A percentile compares a stretch with the other conserved stretches of the same genome.
These are phyloP conservation scores for Lamproptera curius DNA, from an alignment of 2,888 invertebrate species.

Conservation along the genomic window DNA sequence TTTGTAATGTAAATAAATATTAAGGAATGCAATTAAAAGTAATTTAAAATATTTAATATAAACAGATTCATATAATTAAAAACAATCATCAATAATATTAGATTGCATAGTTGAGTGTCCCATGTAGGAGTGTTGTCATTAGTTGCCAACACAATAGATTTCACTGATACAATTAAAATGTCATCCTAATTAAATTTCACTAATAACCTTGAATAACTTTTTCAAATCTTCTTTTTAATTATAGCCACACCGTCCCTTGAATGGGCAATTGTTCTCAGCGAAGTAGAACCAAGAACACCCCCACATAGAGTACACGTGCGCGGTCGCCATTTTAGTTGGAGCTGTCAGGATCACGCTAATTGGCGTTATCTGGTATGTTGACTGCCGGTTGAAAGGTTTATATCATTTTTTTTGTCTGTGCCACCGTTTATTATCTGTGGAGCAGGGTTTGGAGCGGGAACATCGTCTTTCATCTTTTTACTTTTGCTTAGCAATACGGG, in stretches of 20 bases:
- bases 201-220: background rate
- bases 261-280: slow-evolving; percentile 7
- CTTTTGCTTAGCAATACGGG: too few species aligned
- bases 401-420: slow-evolving; percentile 20
- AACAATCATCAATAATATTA: too few species aligned
- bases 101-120: too few species aligned
- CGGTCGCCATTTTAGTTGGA: slow-evolving; percentile 24
- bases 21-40: too few species aligned
- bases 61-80: too few species aligned
- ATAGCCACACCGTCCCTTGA: slow-evolving; percentile 9
- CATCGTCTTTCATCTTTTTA: too few species aligned
- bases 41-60: too few species aligned
- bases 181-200: background rate
- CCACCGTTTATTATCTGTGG: slow-evolving; percentile 19
- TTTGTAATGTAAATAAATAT: too few species aligned
- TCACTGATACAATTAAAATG: too few species aligned
- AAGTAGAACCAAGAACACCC: slow-evolving; percentile 17
- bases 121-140: too few species aligned
- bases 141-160: too few species aligned
- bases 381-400: slow-evolving; percentile 25
- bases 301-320: slow-evolving; percentile 25
- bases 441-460: background rate
- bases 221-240: slow-evolving; percentile 1
- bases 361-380: slow-evolving; percentile 24
- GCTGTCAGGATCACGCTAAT: slow-evolving; percentile 27